phyloP scores from a whole-genome alignment of 1,140 invertebrate genomes.

The Brachionus manjavacas region DNA sequence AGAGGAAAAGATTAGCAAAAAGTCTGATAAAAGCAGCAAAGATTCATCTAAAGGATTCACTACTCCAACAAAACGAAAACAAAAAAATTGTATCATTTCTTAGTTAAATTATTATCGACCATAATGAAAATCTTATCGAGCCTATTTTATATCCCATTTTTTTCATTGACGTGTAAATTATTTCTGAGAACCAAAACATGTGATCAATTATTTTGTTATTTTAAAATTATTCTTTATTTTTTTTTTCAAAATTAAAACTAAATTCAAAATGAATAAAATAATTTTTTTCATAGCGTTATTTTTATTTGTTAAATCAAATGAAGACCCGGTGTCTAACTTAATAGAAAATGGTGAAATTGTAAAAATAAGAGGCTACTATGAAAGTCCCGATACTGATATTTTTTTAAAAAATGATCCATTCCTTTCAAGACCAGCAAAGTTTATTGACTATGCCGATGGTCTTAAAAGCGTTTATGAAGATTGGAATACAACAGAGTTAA shows the following conservation, averaged over 20 bases:
- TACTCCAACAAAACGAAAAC: conserved; percentile 31
- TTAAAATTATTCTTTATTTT: background rate
- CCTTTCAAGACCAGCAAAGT: background rate
- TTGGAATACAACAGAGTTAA: background rate
- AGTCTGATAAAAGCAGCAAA: conserved; percentile 4
- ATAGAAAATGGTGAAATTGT: background rate
- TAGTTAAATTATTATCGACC: background rate
- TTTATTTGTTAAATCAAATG: background rate
- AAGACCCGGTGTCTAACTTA: background rate
- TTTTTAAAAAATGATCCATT: background rate
- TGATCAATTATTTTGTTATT: conserved; percentile 2
- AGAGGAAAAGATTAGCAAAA: background rate
- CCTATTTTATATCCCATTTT: background rate
- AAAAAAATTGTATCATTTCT: conserved; percentile 33
- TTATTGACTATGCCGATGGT: background rate
- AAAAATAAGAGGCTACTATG: background rate
- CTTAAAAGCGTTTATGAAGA: background rate
- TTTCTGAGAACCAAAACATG: background rate
- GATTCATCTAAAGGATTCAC: background rate
- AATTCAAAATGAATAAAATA: background rate
- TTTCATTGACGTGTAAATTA: conserved; percentile 22
- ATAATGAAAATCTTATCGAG: background rate
- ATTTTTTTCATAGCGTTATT: background rate
- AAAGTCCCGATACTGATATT: background rate
- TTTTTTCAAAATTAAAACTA: background rate